Evolutionary conservation across 92 coral and sea anemone genomes (phyloP), one percentile per base, ranked within the genome.

Genomic region (Palythoa grandiflora): DNA sequence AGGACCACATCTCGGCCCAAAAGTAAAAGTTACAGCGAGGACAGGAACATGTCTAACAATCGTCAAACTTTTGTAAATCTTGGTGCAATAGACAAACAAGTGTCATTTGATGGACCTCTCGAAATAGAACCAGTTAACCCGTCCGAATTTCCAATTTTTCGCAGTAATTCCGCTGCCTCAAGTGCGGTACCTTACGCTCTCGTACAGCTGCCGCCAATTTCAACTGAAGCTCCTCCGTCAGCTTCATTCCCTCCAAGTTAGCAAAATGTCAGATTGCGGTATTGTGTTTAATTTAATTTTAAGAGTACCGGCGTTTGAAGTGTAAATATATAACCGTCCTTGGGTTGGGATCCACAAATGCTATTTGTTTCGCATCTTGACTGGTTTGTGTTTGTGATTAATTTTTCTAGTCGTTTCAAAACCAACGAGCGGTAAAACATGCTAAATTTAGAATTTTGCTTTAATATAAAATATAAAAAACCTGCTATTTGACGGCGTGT

Each of bases 201-300:
- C 16, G 95, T 97, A 8, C 98, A 97, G 16, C 87, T 97, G 53
- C 99, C 98, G 36, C 99, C 99, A 3, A 94, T 97, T 16, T 90
- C 93, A 28, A 71, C 94, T 36, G 92, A 94, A 19, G 86, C 80
- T 16, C 81, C 87, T 3, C 87, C 93, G 0, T 52, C 90, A 0
- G 77, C 91, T 1, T 77, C 91, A 2, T 88, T 80, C 17, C 94
- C 94, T 35, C 90, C 87, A 6, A 91, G 83, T 52, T 91, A 89
- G 89, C 63, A 21, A 53, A 77, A 14, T 35, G 5, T 14, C 15
- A n/a, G 15, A 66, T 19, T 12, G 13, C 19, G 38, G 70, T 65
- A 44, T 14, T 5, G 57, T 44, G 75, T 66, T 40, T 6, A 38
- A 17, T 2, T 61, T 7, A 81, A 50, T 48, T 53, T 9, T 53